phyloP scores from a whole-genome alignment of 2,888 invertebrate species.

The Augochlorella aurata region DNA sequence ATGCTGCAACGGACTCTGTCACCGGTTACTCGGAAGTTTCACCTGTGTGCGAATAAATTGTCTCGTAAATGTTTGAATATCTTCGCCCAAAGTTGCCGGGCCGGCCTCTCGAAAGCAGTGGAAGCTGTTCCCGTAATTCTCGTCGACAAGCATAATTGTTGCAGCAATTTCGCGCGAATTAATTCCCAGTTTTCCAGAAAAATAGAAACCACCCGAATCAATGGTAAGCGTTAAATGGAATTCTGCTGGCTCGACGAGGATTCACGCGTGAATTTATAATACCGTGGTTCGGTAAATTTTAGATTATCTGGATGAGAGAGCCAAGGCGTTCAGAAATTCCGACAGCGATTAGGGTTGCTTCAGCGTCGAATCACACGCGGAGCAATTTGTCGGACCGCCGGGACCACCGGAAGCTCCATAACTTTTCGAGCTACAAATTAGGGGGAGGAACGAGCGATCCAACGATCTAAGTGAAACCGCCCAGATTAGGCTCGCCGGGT shows the following conservation, averaged over 20 bases:
- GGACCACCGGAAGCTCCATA: not conserved
- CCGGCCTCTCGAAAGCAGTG: too few species aligned
- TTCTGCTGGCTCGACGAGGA: too few species aligned
- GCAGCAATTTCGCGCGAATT: not conserved
- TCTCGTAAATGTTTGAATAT: not conserved
- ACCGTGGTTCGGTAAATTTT: too few species aligned
- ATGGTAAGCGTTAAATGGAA: too few species aligned
- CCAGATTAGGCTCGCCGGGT: slow-evolving; percentile 22
- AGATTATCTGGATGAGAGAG: not conserved
- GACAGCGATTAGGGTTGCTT: not conserved
- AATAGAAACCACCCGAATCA: too few species aligned
- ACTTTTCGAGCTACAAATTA: slow-evolving; percentile 38
- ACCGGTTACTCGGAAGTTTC: not conserved
- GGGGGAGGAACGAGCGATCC: slow-evolving; percentile 18
- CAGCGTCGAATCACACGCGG: slow-evolving; percentile 3
- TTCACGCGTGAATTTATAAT: too few species aligned
- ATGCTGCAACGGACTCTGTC: not conserved
- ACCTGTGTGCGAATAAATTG: not conserved
- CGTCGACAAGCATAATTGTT: not conserved
- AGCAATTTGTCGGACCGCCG: slow-evolving; percentile 19
- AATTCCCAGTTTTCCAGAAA: too few species aligned
- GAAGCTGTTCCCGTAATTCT: too few species aligned
- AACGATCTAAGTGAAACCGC: slow-evolving; percentile 25
- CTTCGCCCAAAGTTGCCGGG: not conserved
- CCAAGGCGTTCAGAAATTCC: not conserved